These are phyloP conservation scores for Rhimphoctona megacephalus DNA, from an alignment of 2,888 invertebrate species.

Conservation along the genomic window DNA sequence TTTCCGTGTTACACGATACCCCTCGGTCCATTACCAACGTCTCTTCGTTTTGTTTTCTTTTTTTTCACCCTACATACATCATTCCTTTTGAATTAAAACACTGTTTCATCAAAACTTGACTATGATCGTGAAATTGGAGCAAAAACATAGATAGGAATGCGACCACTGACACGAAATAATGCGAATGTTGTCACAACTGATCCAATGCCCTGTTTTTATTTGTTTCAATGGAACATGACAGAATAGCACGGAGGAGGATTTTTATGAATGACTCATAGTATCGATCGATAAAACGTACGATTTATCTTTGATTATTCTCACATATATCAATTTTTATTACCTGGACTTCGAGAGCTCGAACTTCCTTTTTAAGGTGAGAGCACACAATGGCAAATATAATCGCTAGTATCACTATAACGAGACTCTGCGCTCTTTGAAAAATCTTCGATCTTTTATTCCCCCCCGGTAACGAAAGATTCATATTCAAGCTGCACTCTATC, in stretches of 20 bases:
- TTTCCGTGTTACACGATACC: conserved; percentile 54
- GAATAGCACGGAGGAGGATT: background rate
- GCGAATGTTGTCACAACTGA: conserved; percentile 4
- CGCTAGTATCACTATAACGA: conserved; percentile 72
- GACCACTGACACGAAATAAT: conserved; percentile 46
- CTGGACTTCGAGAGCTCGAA: conserved; percentile 76
- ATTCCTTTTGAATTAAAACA: conserved; percentile 35
- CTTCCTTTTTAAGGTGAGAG: conserved; percentile 75
- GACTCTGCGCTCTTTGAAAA: conserved; percentile 74
- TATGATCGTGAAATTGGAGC: conserved; percentile 28
- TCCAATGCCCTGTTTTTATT: background rate
- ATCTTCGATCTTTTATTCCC: conserved; percentile 74
- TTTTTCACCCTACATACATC: conserved; percentile 17
- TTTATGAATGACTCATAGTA: background rate
- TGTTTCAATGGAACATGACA: conserved; percentile 1
- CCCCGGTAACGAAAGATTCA: conserved; percentile 77
- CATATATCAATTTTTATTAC: conserved; percentile 64
- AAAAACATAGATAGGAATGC: conserved; percentile 52
- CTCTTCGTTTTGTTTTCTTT: background rate
- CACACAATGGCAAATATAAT: conserved; percentile 72
- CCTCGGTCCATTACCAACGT: conserved; percentile 30
- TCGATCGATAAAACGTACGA: background rate
- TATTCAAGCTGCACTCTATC: conserved; percentile 81
- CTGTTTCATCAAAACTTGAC: conserved; percentile 55
- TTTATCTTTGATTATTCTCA: background rate